phyloP scores from a whole-genome alignment of 2,797 vertebrate species.

The Syngnathus rostellatus region DNA sequence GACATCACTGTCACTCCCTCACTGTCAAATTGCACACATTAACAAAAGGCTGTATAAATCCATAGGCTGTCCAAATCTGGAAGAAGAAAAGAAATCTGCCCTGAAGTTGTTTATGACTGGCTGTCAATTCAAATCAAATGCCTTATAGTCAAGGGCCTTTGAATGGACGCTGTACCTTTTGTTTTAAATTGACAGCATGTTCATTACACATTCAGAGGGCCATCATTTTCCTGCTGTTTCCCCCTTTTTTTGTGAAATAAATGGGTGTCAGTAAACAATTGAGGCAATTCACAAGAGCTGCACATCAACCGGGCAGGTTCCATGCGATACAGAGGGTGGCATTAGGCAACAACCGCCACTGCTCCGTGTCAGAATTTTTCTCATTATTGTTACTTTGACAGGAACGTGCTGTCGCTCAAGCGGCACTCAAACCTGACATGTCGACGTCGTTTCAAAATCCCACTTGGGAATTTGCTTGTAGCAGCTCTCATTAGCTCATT shows the following conservation, averaged over 20 bases:
- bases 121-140: constrained; percentile 50
- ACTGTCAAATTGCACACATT: constrained; percentile 11
- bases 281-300: constrained; percentile 57
- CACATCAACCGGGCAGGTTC: constrained; percentile 50
- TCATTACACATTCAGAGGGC: constrained; percentile 56
- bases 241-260: constrained; percentile 58
- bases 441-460: constrained; percentile 25
- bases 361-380: constrained; percentile 19
- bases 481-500: constrained; percentile 55
- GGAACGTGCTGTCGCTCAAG: constrained; percentile 36
- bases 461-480: constrained; percentile 52
- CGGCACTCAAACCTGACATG: constrained; percentile 20
- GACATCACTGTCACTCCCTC: constrained; percentile 17
- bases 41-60: constrained; percentile 38
- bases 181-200: constrained; percentile 54
- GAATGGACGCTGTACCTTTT: constrained; percentile 31
- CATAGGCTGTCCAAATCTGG: constrained; percentile 19
- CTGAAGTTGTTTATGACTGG: constrained; percentile 10
- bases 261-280: constrained; percentile 62
- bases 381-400: constrained; percentile 28
- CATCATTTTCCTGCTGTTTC: constrained; percentile 51
- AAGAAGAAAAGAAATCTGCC: constrained; percentile 17
- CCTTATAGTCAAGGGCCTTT: constrained; percentile 20
- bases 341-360: constrained; percentile 47
- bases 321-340: constrained; percentile 46